A percentile compares a stretch with the other conserved stretches of the same genome.
Conservation (phyloP, 2,888 invertebrate genomes). For the Drosophila birchii region DNA sequence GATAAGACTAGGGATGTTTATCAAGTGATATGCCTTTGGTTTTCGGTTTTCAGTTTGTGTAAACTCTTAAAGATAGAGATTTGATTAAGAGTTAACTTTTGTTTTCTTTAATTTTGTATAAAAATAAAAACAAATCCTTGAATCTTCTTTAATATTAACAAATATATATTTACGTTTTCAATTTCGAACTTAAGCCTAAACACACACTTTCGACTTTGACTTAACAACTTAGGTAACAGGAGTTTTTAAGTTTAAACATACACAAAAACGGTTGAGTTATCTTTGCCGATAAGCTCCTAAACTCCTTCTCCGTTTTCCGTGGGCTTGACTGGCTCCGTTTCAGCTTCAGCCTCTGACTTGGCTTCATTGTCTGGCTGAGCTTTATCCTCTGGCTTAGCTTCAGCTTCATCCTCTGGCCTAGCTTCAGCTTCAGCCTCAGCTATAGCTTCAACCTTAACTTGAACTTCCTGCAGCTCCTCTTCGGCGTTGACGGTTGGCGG, state of each 20-base stretch:
- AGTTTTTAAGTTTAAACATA: slow-evolving; percentile 23
- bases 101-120: not conserved
- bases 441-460: slow-evolving; percentile 12
- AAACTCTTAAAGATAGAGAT: not conserved
- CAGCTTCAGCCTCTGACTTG: slow-evolving; percentile 2
- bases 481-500: slow-evolving; percentile 40
- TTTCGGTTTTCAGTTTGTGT: no score
- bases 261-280: slow-evolving; percentile 1
- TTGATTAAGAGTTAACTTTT: not conserved
- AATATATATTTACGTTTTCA: slow-evolving; percentile 23
- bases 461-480: slow-evolving; percentile 49
- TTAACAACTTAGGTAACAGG: slow-evolving; percentile 35
- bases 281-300: slow-evolving; percentile 14
- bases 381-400: not conserved
- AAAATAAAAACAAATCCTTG: not conserved
- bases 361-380: not conserved
- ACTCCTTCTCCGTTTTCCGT: slow-evolving; percentile 50
- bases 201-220: slow-evolving; percentile 22
- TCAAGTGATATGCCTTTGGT: no score
- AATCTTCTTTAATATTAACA: slow-evolving; percentile 11
- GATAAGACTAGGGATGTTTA: no score
- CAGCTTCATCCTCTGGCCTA: not conserved
- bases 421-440: not conserved
- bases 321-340: slow-evolving; percentile 18
- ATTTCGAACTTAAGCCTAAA: slow-evolving; percentile 33